Evolutionary conservation across 1,140 invertebrate genomes (phyloP).

Genomic region (Zaprionus taronus): DNA sequence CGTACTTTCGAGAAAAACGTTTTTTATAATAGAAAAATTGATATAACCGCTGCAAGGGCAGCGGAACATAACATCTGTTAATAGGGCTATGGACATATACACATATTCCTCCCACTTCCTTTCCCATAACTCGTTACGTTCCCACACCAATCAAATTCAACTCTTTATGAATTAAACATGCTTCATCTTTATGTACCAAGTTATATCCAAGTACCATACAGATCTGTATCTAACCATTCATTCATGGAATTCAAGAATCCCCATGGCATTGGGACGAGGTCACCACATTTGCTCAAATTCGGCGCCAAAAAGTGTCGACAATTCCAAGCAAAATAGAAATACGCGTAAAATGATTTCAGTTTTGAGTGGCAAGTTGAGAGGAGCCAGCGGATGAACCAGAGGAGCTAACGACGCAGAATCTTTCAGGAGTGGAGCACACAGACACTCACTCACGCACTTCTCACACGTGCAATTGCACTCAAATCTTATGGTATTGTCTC

Average conservation of each 20-base stretch:
- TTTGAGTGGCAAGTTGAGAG: slow-evolving; percentile 25
- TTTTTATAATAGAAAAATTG: too few species aligned
- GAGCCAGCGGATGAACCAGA: neutral
- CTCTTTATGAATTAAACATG: neutral
- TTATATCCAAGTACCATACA: neutral
- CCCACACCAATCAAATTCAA: slow-evolving; percentile 2
- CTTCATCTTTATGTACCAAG: neutral
- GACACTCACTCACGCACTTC: neutral
- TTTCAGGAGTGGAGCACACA: slow-evolving; percentile 12
- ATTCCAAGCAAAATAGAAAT: slow-evolving; percentile 33
- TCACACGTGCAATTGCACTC: slow-evolving; percentile 35
- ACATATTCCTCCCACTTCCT: neutral
- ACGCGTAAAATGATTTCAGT: slow-evolving; percentile 31
- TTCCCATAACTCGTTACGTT: neutral
- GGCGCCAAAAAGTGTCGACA: slow-evolving; percentile 35
- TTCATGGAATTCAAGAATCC: neutral
- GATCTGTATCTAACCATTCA: neutral
- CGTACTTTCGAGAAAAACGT: too few species aligned
- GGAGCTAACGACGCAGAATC: slow-evolving; percentile 7
- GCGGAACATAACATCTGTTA: too few species aligned
- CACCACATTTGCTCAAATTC: slow-evolving; percentile 24
- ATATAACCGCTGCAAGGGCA: too few species aligned
- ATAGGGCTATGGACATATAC: too few species aligned
- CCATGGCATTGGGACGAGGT: slow-evolving; percentile 22
- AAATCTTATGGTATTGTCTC: slow-evolving; percentile 2